phyloP scores from a whole-genome alignment of 2,797 vertebrate species.

The Acropternis orthonyx region DNA sequence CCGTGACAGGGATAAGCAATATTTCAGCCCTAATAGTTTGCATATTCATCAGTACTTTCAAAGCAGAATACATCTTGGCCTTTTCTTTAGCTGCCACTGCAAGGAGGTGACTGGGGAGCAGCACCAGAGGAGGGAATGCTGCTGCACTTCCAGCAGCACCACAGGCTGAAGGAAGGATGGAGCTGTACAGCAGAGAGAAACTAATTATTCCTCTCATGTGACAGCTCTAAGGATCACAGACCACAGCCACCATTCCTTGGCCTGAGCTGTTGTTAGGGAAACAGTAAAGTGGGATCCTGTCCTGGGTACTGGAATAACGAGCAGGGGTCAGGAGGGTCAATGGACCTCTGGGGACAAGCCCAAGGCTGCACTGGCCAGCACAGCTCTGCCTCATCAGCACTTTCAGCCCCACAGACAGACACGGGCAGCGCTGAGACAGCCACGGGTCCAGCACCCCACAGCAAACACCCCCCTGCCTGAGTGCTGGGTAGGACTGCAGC shows the following conservation, averaged over 20 bases:
- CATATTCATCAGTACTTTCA: constrained; percentile 3
- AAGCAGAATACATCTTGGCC: background rate
- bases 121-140: background rate
- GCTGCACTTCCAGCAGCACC: background rate
- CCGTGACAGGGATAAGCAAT: background rate
- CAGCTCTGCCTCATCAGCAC: background rate
- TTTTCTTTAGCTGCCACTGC: background rate
- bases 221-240: background rate
- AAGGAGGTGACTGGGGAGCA: background rate
- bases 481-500: background rate
- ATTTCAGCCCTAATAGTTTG: background rate
- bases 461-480: background rate
- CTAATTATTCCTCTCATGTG: background rate
- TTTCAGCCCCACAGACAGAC: accelerated
- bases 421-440: accelerated
- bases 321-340: background rate
- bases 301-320: background rate
- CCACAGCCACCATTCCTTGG: background rate
- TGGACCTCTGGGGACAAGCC: background rate
- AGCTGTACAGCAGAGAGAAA: background rate
- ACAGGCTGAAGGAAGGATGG: background rate
- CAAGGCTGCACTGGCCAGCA: background rate
- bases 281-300: background rate
- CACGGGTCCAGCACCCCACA: accelerated
- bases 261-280: background rate